phyloP scores from a whole-genome alignment of 2,797 vertebrate genomes.

The Intellagama lesueurii region DNA sequence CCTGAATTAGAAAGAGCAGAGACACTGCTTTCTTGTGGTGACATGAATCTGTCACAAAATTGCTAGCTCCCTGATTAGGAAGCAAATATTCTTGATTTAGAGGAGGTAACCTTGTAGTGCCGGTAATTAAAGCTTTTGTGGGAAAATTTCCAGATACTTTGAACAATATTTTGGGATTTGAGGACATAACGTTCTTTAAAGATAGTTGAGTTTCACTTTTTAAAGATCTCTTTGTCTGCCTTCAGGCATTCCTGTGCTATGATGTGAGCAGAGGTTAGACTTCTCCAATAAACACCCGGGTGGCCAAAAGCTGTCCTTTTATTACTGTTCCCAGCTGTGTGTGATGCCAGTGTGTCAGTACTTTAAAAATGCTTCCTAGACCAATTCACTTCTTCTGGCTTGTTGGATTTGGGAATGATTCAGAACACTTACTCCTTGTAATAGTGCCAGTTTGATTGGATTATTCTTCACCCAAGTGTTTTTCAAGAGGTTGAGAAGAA shows the following conservation, averaged over 20 bases:
- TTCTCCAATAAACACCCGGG: background rate
- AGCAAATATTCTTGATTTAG: background rate
- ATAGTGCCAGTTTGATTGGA: background rate
- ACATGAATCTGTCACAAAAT: background rate
- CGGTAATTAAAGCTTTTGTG: background rate
- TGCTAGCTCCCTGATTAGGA: background rate
- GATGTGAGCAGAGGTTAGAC: background rate
- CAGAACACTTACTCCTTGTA: background rate
- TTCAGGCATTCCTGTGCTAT: background rate
- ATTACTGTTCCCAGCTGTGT: background rate
- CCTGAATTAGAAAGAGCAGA: background rate
- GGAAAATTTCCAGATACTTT: conserved; percentile 5
- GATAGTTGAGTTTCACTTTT: background rate
- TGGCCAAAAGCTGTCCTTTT: background rate
- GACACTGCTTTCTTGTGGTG: background rate
- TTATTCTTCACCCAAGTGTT: background rate
- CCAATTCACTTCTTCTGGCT: background rate
- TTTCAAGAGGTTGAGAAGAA: background rate
- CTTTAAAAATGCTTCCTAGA: background rate
- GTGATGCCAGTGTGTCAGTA: background rate
- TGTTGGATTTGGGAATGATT: background rate
- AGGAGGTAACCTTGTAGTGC: background rate
- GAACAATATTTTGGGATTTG: background rate
- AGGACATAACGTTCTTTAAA: background rate
- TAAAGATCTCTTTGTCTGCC: background rate